Base-by-base conservation (phyloP, 2,888 invertebrate species). In the Eupithecia tripunctaria region DNA sequence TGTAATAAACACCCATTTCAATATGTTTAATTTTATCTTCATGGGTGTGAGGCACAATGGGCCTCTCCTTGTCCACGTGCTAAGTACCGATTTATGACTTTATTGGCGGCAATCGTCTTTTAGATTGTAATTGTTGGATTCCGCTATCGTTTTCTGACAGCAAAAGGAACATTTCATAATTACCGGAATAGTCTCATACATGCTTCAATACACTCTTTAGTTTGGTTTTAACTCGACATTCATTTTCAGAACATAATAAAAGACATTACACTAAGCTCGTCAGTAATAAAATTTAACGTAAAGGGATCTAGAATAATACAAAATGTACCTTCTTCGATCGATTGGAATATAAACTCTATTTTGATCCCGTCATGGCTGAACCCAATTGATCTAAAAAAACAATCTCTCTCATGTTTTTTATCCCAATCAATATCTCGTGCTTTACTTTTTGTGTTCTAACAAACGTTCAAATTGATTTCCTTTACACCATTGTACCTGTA, bases 1-100 rank as follows among this genome's bases (percentile, higher is more conserved):
- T 86, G 84, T 86, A 85, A 86, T 86, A 86, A 86, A 86, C 87
- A 84, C 86, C 84, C 79, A 75, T 79, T 76, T 76, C 74, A 79
- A 79, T 78, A 76, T 70, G 51, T 72, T 75, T 75, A 72, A 75
- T 72, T 80, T 78, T 76, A 81, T 75, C 79, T 74, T 73, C 72
- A 71, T 60, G 68, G 72, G 67, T 72, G 70, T 72, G 47, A 68
- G 68, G 62, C 59, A 72, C 74, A 69, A 74, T 74, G 62, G 21
- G 12, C 25, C 56, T 56, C 56, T 56, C 47, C 43, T 62, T 29
- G 32, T 18, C 60, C 68, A 63, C 62, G 67, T 43, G 74, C 56
- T 56, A 64, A 32, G 43, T 56, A 51, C 59, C 38, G 21, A 15
- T 43, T 66, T 66, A 47, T 21, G 25, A 32, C 29, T 51, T 67